Evolutionary conservation across 2,797 vertebrate genomes (phyloP).

Genomic region (Sebastes vulpes): DNA sequence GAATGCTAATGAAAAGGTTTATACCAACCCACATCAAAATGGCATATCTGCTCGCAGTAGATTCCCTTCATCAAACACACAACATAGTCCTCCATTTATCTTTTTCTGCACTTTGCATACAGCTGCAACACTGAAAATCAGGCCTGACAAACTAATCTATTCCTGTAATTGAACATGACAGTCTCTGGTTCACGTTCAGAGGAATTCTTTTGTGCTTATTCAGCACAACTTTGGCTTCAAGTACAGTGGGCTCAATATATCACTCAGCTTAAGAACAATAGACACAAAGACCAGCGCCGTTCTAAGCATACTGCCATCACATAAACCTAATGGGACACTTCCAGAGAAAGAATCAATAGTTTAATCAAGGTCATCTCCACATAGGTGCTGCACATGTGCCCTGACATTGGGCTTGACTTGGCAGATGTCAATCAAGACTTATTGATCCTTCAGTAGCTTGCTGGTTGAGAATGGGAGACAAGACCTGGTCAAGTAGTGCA

Average conservation of each 20-base stretch:
- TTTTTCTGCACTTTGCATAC: neutral
- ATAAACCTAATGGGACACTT: constrained; percentile 34
- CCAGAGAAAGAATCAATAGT: constrained; percentile 57
- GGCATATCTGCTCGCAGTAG: neutral
- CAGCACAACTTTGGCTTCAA: constrained; percentile 28
- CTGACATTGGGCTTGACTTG: neutral
- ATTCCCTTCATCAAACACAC: neutral
- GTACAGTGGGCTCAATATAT: constrained; percentile 23
- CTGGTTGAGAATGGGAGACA: constrained; percentile 14
- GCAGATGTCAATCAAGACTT: constrained; percentile 29
- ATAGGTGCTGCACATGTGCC: constrained; percentile 26
- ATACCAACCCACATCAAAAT: neutral
- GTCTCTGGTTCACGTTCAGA: constrained; percentile 15
- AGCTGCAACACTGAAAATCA: neutral
- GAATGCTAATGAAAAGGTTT: neutral
- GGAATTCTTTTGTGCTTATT: constrained; percentile 20
- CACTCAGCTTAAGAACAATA: constrained; percentile 16
- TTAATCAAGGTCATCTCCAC: constrained; percentile 52
- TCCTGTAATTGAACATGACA: constrained; percentile 15
- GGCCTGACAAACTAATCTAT: constrained; percentile 22
- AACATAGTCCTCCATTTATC: neutral
- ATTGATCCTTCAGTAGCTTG: constrained; percentile 32
- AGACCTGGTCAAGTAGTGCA: neutral
- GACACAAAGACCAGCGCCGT: constrained; percentile 23
- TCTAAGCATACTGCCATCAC: constrained; percentile 1